Percentiles rank a stretch among this genome's conserved stretches.
Conservation (phyloP, 2,113 vertebrate species). For the Eubucco bourcierii region DNA sequence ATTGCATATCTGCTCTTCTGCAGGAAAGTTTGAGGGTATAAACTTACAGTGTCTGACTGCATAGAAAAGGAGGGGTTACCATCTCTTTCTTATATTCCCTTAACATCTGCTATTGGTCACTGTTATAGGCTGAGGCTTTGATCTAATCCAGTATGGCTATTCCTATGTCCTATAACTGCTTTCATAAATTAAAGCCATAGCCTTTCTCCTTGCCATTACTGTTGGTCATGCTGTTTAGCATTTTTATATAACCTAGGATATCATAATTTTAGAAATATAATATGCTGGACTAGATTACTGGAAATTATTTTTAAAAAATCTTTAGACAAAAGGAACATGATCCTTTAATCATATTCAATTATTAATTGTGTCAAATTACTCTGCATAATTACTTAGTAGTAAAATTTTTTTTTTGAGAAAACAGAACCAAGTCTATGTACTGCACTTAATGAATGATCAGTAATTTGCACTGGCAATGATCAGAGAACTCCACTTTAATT, state of each 20-base stretch:
- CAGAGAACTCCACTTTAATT: background rate
- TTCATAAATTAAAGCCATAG: conserved; percentile 18
- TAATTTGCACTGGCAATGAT: background rate
- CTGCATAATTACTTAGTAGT: background rate
- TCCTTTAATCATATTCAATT: background rate
- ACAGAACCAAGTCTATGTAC: background rate
- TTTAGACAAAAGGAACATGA: background rate
- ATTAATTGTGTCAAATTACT: background rate
- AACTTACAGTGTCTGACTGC: background rate
- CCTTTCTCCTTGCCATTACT: background rate
- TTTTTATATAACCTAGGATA: background rate
- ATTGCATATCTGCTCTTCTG: background rate
- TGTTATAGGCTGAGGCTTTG: background rate
- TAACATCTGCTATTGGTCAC: conserved; percentile 52
- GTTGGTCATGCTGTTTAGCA: background rate
- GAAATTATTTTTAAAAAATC: background rate
- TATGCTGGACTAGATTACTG: background rate
- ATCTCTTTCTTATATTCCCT: background rate
- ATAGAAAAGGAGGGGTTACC: background rate
- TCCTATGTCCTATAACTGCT: background rate
- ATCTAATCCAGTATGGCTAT: conserved; percentile 26
- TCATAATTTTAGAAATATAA: background rate
- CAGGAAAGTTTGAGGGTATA: background rate
- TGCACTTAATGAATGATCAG: background rate
- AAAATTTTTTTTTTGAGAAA: background rate